Evolutionary conservation across 2,888 invertebrate species (phyloP).

Genomic region (Miltochrista miniata): DNA sequence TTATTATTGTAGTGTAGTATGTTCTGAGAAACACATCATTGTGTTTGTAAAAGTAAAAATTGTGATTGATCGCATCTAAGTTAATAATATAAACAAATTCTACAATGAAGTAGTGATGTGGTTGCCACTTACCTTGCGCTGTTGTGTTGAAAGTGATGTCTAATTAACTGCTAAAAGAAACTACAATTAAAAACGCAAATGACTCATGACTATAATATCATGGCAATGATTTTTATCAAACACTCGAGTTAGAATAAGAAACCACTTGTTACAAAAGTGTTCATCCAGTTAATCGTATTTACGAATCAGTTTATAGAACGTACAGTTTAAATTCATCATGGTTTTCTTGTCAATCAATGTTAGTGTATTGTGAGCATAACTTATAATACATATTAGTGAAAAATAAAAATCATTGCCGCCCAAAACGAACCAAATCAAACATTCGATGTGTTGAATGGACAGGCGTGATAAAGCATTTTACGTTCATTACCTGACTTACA

Average conservation of each 20-base stretch:
- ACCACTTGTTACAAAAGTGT: no score
- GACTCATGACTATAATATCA: slow-evolving; percentile 53
- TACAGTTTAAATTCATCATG: no score
- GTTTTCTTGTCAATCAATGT: no score
- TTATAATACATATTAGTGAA: neutral
- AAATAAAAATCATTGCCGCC: slow-evolving; percentile 62
- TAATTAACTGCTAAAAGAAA: slow-evolving; percentile 65
- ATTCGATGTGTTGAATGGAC: slow-evolving; percentile 54
- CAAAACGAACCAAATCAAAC: slow-evolving; percentile 58
- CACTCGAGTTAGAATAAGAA: no score
- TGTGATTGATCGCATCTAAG: no score
- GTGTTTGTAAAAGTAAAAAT: no score
- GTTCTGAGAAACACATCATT: no score
- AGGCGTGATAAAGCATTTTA: slow-evolving; percentile 67
- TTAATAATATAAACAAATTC: slow-evolving; percentile 5
- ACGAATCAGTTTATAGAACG: no score
- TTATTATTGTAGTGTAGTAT: no score
- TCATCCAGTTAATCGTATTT: no score
- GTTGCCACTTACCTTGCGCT: slow-evolving; percentile 50
- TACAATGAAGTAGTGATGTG: slow-evolving; percentile 38
- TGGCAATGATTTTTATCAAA: slow-evolving; percentile 53
- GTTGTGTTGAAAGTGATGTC: slow-evolving; percentile 54
- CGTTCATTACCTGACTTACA: slow-evolving; percentile 90
- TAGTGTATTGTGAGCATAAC: no score
- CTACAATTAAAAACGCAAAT: slow-evolving; percentile 67